phyloP scores from a whole-genome alignment of 2,113 vertebrate species.

The Albula glossodonta region DNA sequence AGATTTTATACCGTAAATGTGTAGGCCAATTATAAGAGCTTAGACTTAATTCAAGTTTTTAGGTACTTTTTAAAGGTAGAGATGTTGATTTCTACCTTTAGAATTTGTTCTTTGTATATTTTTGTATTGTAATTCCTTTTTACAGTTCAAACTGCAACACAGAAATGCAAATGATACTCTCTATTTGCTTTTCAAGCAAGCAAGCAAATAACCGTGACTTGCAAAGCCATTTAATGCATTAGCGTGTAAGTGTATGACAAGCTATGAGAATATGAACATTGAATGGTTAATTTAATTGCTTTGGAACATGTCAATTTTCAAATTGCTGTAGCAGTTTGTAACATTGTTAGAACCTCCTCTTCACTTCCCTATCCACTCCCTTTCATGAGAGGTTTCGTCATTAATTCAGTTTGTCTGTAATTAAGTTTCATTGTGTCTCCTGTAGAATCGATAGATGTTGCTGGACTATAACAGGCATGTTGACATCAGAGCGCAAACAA shows the following conservation, averaged over 20 bases:
- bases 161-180: neutral
- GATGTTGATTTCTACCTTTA: neutral
- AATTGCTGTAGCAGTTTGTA: neutral
- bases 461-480: neutral
- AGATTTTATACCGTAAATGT: too few species aligned
- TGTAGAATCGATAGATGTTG: neutral
- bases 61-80: neutral
- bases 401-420: slow-evolving; percentile 1
- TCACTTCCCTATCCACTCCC: neutral
- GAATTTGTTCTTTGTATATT: neutral
- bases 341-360: neutral
- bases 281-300: neutral
- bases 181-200: neutral
- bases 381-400: neutral
- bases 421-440: neutral
- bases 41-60: too few species aligned
- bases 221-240: neutral
- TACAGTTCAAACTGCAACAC: neutral
- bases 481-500: neutral
- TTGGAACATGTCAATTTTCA: neutral
- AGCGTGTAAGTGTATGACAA: neutral
- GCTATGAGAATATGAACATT: neutral
- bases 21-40: too few species aligned
- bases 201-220: neutral
- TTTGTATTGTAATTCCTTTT: neutral